Percentiles rank a stretch among this genome's conserved stretches.
Conservation (phyloP, 2,113 vertebrate genomes). For the Gobio gobio region DNA sequence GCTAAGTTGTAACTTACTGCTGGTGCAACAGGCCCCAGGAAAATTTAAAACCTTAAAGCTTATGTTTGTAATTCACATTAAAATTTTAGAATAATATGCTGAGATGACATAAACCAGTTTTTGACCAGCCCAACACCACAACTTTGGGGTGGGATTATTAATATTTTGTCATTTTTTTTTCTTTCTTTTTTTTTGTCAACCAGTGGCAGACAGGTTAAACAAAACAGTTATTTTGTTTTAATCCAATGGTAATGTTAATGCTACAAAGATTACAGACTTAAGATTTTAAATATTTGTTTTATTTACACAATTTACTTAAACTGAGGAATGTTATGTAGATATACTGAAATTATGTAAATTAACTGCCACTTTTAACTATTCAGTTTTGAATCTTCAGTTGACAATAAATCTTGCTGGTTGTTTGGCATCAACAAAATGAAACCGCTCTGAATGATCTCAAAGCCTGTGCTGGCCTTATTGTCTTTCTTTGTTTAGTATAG, state of each 20-base stretch:
- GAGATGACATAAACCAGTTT: not conserved
- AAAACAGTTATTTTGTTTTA: too few species aligned
- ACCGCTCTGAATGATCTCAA: not conserved
- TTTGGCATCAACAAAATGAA: not conserved
- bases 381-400: not conserved
- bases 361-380: not conserved
- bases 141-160: not conserved
- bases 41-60: not conserved
- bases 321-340: not conserved
- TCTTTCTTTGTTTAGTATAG: not conserved
- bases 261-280: not conserved
- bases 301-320: not conserved
- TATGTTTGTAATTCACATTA: not conserved
- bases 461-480: constrained; percentile 2
- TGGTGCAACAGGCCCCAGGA: not conserved
- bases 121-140: not conserved
- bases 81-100: not conserved
- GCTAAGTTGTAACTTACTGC: too few species aligned
- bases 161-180: too few species aligned
- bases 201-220: not conserved
- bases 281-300: not conserved
- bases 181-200: not conserved
- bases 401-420: not conserved
- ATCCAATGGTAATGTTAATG: not conserved
- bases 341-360: not conserved